phyloP scores from a whole-genome alignment of 2,888 invertebrate species.

The Stenodema calcarata region DNA sequence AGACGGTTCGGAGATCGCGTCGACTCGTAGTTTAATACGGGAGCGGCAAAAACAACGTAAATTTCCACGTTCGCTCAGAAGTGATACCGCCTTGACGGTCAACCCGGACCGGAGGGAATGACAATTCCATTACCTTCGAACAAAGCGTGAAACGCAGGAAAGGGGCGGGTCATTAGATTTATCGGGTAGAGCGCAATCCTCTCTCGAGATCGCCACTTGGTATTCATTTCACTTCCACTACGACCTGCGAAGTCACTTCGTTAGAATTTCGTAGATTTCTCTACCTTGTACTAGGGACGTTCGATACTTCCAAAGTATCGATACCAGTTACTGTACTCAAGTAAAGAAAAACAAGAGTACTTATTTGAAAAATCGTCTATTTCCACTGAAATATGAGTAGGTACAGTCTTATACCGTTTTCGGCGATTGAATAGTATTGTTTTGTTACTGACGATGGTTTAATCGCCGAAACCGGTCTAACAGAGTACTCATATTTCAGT shows the following conservation, averaged over 20 bases:
- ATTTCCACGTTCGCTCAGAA: background rate
- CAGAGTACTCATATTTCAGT: too few species aligned
- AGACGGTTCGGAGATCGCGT: background rate
- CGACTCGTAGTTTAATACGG: background rate
- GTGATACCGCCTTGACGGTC: background rate
- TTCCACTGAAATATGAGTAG: too few species aligned
- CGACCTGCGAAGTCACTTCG: background rate
- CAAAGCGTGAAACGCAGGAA: background rate
- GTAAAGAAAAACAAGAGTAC: too few species aligned
- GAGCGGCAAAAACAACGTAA: background rate
- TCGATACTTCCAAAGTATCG: too few species aligned
- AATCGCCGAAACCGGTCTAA: too few species aligned
- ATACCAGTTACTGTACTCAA: too few species aligned
- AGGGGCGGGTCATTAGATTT: background rate
- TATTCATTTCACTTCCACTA: background rate
- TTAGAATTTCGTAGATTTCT: background rate
- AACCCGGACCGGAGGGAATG: background rate
- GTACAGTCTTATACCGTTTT: too few species aligned
- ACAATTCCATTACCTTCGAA: background rate
- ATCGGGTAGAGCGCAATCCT: background rate
- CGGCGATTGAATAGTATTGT: too few species aligned
- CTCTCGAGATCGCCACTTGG: background rate
- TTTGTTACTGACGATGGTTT: too few species aligned
- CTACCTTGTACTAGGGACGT: too few species aligned
- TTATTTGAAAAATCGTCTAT: too few species aligned